Evolutionary conservation across 2,888 invertebrate species (phyloP).

Genomic region (Parapristionchus giblindavisi): DNA sequence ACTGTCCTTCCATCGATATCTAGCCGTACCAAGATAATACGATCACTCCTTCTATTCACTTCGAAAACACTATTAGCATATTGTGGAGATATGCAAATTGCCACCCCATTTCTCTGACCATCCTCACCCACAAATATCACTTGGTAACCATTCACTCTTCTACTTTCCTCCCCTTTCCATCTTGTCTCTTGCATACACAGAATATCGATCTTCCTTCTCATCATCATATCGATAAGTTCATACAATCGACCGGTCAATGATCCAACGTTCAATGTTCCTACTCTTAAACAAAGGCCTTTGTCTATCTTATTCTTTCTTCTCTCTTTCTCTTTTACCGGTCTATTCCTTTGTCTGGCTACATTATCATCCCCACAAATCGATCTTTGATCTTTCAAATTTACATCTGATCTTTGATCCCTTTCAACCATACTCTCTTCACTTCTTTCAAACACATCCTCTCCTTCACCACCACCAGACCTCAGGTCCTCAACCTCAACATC

Average conservation of each 20-base stretch:
- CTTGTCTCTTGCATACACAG: not conserved
- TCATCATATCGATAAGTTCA: not conserved
- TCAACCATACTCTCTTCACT: too few relatives aligned
- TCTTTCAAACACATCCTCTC: too few relatives aligned
- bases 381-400: too few relatives aligned
- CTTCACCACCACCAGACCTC: too few relatives aligned
- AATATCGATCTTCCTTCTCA: conserved; percentile 12
- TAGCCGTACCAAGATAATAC: not conserved
- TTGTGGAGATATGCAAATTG: not conserved
- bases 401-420: too few relatives aligned
- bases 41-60: not conserved
- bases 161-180: conserved; percentile 17
- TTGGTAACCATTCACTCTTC: not conserved
- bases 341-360: too few relatives aligned
- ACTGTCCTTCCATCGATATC: not conserved
- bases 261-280: too few relatives aligned
- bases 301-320: too few relatives aligned
- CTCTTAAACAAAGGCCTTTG: too few relatives aligned
- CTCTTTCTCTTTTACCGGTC: too few relatives aligned
- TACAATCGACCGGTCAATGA: not conserved
- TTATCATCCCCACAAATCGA: too few relatives aligned
- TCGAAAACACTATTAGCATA: not conserved
- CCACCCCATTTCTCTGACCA: conserved; percentile 16
- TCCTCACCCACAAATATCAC: not conserved
- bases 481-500: too few relatives aligned